Evolutionary conservation across 2,888 invertebrate genomes (phyloP).

Genomic region (Ypsolopha scabrella): DNA sequence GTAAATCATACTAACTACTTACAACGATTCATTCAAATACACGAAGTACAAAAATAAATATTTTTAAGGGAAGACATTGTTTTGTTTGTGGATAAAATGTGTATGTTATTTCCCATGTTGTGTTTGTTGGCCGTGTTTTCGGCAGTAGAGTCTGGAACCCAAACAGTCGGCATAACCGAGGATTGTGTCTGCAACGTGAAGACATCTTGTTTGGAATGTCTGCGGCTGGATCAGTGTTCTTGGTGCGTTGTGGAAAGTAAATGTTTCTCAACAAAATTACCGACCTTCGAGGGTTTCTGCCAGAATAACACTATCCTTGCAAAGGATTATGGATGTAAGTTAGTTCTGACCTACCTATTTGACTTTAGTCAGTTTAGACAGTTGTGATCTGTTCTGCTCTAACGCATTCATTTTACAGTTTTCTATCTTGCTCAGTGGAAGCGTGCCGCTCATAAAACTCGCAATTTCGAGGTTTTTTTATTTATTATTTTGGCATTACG

Average conservation of each 20-base stretch:
- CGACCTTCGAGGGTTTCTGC: slow-evolving; percentile 26
- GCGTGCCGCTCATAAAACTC: too few relatives aligned
- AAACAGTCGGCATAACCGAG: slow-evolving; percentile 24
- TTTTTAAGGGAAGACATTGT: not conserved
- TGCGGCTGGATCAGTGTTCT: slow-evolving; percentile 45
- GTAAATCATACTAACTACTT: not conserved
- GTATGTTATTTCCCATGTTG: not conserved
- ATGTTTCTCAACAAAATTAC: slow-evolving; percentile 40
- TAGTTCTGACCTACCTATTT: not conserved
- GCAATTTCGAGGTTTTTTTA: not conserved
- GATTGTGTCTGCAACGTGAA: slow-evolving; percentile 49
- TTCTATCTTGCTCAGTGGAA: not conserved
- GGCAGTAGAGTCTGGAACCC: not conserved
- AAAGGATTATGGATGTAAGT: slow-evolving; percentile 33
- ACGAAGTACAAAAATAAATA: not conserved
- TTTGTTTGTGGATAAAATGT: not conserved
- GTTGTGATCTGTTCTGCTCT: not conserved
- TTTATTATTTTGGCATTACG: too few relatives aligned
- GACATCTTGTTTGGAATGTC: slow-evolving; percentile 40
- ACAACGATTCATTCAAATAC: not conserved
- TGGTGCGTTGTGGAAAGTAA: slow-evolving; percentile 44
- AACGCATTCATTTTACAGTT: not conserved
- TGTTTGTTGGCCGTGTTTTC: not conserved
- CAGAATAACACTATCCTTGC: slow-evolving; percentile 30
- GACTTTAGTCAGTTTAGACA: not conserved